phyloP scores from a whole-genome alignment of 2,888 invertebrate species.

The Athalia cordata region DNA sequence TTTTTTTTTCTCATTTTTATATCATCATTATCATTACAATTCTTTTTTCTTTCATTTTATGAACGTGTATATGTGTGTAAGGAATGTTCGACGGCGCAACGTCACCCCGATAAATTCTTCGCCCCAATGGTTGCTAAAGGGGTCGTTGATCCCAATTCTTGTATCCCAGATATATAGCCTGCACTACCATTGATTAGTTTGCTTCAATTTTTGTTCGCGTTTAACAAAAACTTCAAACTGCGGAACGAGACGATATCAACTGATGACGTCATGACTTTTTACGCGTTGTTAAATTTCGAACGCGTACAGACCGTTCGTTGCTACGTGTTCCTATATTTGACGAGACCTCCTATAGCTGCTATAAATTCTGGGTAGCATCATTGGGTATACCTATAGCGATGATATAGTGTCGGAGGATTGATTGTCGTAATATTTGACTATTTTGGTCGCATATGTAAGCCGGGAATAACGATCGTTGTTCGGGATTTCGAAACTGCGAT shows the following conservation, averaged over 20 bases:
- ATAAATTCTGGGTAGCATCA: constrained; percentile 2
- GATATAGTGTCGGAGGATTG: not conserved
- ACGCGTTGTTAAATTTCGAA: no score
- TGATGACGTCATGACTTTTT: no score
- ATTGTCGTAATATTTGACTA: constrained; percentile 20
- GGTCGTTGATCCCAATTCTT: not conserved
- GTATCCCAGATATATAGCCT: no score
- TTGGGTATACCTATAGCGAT: not conserved
- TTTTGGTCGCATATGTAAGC: not conserved
- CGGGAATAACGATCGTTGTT: not conserved
- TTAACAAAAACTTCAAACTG: no score
- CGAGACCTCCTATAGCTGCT: not conserved
- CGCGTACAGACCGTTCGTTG: no score
- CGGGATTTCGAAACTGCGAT: constrained; percentile 23
- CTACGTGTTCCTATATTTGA: no score
- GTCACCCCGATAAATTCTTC: constrained; percentile 25
- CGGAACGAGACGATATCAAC: no score
- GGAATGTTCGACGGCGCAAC: constrained; percentile 24
- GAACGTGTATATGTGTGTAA: not conserved
- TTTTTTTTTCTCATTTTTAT: not conserved
- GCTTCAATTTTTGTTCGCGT: no score
- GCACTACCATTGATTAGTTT: no score
- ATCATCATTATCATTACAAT: no score
- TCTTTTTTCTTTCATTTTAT: not conserved
- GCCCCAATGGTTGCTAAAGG: not conserved